phyloP scores from a whole-genome alignment of 2,797 vertebrate genomes.

The Sebastes dallii region DNA sequence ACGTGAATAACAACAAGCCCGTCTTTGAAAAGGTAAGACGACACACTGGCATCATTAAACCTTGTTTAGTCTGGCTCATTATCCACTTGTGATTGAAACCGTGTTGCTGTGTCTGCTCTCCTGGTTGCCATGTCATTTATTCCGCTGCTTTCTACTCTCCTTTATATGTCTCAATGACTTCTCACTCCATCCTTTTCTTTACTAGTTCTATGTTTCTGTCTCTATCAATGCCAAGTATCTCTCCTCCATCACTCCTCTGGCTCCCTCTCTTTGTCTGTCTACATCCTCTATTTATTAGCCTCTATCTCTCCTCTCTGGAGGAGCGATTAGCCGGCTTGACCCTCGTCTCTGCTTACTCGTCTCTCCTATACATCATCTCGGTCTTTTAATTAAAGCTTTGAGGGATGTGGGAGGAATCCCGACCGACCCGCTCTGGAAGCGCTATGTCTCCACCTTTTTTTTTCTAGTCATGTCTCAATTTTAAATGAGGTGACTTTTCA shows the following conservation, averaged over 20 bases:
- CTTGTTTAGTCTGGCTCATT: slow-evolving; percentile 13
- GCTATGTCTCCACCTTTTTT: slow-evolving; percentile 52
- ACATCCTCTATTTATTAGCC: slow-evolving; percentile 58
- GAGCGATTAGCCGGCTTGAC: slow-evolving; percentile 73
- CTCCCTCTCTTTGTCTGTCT: slow-evolving; percentile 48
- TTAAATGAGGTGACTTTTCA: slow-evolving; percentile 67
- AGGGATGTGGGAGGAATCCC: slow-evolving; percentile 64
- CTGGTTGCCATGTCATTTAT: background rate
- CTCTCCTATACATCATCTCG: slow-evolving; percentile 65
- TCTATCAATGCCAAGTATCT: slow-evolving; percentile 12
- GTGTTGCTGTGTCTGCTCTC: background rate
- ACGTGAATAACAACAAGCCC: slow-evolving; percentile 93
- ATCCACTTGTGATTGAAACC: background rate
- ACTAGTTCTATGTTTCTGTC: background rate
- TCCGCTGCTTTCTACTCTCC: background rate
- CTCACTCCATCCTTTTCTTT: background rate
- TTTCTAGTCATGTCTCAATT: slow-evolving; percentile 63
- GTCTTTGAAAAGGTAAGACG: slow-evolving; percentile 88
- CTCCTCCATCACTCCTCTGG: slow-evolving; percentile 24
- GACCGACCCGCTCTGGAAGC: slow-evolving; percentile 45
- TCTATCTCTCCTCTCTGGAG: slow-evolving; percentile 67
- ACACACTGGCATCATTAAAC: background rate
- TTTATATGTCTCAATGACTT: background rate
- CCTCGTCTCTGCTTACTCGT: slow-evolving; percentile 61
- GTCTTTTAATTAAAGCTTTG: slow-evolving; percentile 80